Evolutionary conservation across 1,140 invertebrate species (phyloP).

Genomic region (Planococcus citri): DNA sequence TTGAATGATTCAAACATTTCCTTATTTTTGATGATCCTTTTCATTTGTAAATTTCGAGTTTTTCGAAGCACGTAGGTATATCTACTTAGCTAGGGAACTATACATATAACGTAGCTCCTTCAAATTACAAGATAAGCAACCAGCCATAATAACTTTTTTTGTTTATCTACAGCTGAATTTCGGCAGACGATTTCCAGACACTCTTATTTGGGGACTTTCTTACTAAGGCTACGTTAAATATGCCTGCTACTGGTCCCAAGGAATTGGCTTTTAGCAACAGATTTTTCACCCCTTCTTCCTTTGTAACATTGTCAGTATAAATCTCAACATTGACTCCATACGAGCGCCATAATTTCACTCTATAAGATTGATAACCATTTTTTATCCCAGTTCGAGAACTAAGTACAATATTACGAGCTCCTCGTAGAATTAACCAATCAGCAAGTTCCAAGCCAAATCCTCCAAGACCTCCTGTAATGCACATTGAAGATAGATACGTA

Average conservation of each 20-base stretch:
- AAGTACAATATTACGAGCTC: slow-evolving; percentile 21
- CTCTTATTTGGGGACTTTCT: neutral
- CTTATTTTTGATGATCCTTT: too few species aligned
- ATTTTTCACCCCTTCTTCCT: slow-evolving; percentile 14
- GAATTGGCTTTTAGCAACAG: slow-evolving; percentile 1
- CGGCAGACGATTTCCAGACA: too few species aligned
- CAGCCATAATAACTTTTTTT: too few species aligned
- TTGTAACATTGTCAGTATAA: slow-evolving; percentile 21
- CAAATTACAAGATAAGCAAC: too few species aligned
- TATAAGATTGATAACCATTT: slow-evolving; percentile 24
- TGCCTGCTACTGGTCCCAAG: slow-evolving; percentile 20
- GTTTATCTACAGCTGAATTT: too few species aligned
- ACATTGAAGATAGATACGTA: too few species aligned
- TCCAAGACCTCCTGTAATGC: slow-evolving; percentile 31
- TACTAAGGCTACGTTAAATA: slow-evolving; percentile 24
- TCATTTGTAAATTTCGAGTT: too few species aligned
- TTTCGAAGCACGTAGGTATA: too few species aligned
- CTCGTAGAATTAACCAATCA: slow-evolving; percentile 21
- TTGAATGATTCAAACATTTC: too few species aligned
- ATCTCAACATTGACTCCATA: slow-evolving; percentile 17
- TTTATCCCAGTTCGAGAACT: slow-evolving; percentile 24
- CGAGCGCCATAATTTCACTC: slow-evolving; percentile 20
- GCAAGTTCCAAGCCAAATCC: slow-evolving; percentile 24
- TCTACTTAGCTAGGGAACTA: too few species aligned
- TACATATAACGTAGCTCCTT: too few species aligned